phyloP scores from a whole-genome alignment of 2,797 vertebrate species.

The Eidolon dupreanum region DNA sequence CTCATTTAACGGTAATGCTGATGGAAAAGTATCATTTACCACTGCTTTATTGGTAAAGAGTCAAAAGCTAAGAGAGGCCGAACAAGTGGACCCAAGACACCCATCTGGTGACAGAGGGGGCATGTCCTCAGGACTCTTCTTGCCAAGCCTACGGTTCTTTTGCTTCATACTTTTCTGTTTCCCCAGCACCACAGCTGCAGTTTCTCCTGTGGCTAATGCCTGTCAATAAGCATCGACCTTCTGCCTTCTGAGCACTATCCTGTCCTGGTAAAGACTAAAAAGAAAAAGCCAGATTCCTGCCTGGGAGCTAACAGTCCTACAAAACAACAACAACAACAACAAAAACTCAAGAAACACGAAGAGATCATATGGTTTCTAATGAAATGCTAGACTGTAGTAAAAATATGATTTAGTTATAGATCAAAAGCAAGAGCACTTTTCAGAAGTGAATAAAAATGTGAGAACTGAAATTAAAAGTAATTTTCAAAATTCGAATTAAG shows the following conservation, averaged over 20 bases:
- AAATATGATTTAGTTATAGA: neutral
- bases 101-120: neutral
- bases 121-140: neutral
- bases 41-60: neutral
- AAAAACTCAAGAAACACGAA: neutral
- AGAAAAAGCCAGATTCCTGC: neutral
- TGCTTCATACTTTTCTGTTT: neutral
- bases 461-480: neutral
- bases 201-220: neutral
- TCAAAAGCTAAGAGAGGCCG: neutral
- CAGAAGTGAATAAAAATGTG: neutral
- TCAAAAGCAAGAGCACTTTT: conserved; percentile 17
- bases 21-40: neutral
- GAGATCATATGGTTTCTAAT: neutral
- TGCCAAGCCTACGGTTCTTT: neutral
- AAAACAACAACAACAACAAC: neutral
- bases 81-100: neutral
- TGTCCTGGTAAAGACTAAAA: neutral
- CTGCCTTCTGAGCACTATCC: neutral
- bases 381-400: neutral
- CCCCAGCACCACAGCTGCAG: neutral
- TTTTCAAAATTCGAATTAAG: conserved; percentile 36
- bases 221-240: neutral
- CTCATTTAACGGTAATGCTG: neutral
- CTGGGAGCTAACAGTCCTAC: neutral